Conservation (phyloP, 2,797 vertebrate species). For the Perodicticus potto region DNA sequence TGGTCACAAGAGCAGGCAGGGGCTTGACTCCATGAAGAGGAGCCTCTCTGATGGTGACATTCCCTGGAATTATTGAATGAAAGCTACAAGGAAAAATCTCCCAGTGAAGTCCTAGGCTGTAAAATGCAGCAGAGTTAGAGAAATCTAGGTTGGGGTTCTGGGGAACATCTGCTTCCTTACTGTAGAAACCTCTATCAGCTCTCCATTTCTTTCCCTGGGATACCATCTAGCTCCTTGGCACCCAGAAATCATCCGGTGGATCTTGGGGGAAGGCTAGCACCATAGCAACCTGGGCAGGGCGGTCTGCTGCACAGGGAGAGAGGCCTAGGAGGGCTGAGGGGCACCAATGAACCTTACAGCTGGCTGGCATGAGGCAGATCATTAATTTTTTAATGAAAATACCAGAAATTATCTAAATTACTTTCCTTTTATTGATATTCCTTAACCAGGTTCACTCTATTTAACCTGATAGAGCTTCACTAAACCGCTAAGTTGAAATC, state of each 20-base stretch:
- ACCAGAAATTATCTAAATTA: background rate
- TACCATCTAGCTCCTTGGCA: background rate
- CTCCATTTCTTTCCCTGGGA: background rate
- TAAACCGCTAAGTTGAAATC: background rate
- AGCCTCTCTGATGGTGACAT: background rate
- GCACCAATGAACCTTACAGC: background rate
- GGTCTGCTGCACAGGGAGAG: background rate
- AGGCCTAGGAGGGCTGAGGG: background rate
- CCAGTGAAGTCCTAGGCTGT: too few species aligned
- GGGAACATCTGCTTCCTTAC: background rate
- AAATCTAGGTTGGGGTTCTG: background rate
- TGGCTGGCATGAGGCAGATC: constrained; percentile 15
- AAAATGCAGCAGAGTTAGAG: too few species aligned
- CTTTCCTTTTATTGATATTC: background rate
- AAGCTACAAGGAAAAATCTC: background rate
- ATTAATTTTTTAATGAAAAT: constrained; percentile 10
- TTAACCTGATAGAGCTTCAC: background rate
- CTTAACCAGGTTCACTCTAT: background rate
- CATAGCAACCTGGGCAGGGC: constrained; percentile 42
- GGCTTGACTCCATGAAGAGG: background rate
- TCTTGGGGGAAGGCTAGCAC: constrained; percentile 66
- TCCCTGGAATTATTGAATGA: constrained; percentile 44
- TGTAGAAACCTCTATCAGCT: background rate
- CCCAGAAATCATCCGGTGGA: background rate
- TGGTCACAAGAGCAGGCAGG: background rate